Conservation (phyloP, 1,140 invertebrate genomes). For the Pachypeltis micranthus region DNA sequence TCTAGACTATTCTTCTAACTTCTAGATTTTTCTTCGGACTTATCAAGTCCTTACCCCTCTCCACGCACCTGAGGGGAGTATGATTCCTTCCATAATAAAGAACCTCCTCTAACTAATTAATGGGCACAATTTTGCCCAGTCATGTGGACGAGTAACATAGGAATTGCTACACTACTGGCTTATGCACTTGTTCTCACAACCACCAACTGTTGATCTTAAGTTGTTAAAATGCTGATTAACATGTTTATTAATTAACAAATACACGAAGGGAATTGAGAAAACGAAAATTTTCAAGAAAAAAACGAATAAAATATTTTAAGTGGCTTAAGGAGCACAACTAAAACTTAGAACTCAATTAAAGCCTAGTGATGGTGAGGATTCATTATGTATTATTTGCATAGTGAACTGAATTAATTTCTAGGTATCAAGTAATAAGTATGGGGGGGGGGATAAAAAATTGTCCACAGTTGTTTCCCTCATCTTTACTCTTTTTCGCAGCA, state of each 20-base stretch:
- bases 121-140: not conserved
- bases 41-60: too few species aligned
- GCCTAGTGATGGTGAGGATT: too few species aligned
- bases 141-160: not conserved
- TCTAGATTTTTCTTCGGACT: too few species aligned
- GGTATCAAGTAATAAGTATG: too few species aligned
- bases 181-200: not conserved
- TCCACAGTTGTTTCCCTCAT: too few species aligned
- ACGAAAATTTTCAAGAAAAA: not conserved
- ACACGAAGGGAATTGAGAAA: not conserved
- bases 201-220: not conserved
- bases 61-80: too few species aligned
- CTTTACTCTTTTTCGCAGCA: too few species aligned
- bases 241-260: not conserved
- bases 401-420: too few species aligned
- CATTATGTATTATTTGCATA: too few species aligned
- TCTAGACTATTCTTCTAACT: too few species aligned
- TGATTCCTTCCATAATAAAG: not conserved
- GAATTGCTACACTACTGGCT: not conserved
- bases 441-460: too few species aligned
- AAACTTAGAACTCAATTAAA: too few species aligned
- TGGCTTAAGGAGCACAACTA: not conserved
- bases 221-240: not conserved
- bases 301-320: not conserved
- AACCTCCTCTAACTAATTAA: not conserved